Evolutionary conservation across 2,888 invertebrate species (phyloP).

Genomic region (Melikaiella ostensackeni): DNA sequence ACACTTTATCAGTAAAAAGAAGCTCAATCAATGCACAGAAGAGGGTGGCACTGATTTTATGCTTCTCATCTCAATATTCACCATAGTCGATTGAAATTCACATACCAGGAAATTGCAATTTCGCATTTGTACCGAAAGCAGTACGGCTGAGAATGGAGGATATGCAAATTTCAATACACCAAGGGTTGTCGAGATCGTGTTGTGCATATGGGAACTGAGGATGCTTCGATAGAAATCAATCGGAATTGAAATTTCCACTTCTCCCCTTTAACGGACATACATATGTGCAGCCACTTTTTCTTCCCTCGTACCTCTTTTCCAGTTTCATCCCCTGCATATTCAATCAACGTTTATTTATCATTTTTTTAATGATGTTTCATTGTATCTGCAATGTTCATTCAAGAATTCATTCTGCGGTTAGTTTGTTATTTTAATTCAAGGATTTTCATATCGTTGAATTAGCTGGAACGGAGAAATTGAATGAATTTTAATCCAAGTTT

Average conservation of each 20-base stretch:
- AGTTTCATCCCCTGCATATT: not conserved
- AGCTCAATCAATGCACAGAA: not conserved
- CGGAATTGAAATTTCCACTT: slow-evolving; percentile 41
- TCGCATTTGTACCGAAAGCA: slow-evolving; percentile 46
- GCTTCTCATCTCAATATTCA: slow-evolving; percentile 16
- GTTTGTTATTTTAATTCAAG: too few relatives aligned
- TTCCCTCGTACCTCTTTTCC: not conserved
- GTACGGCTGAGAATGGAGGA: slow-evolving; percentile 36
- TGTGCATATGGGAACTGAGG: slow-evolving; percentile 38
- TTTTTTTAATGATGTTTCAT: not conserved
- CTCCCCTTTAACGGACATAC: slow-evolving; percentile 23
- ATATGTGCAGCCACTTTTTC: slow-evolving; percentile 10
- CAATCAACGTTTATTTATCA: not conserved
- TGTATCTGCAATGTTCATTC: too few relatives aligned
- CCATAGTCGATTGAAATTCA: slow-evolving; percentile 55
- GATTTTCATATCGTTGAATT: too few relatives aligned
- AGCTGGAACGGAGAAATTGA: too few relatives aligned
- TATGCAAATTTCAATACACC: slow-evolving; percentile 47
- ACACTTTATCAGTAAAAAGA: too few relatives aligned
- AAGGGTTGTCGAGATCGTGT: slow-evolving; percentile 31
- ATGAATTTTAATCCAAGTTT: too few relatives aligned
- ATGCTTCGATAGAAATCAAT: slow-evolving; percentile 40
- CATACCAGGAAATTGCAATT: slow-evolving; percentile 61
- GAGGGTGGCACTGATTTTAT: not conserved
- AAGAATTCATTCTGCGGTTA: too few relatives aligned